These are phyloP conservation scores for Nomada ferruginata DNA, from an alignment of 2,888 invertebrate species.

Conservation along the genomic window DNA sequence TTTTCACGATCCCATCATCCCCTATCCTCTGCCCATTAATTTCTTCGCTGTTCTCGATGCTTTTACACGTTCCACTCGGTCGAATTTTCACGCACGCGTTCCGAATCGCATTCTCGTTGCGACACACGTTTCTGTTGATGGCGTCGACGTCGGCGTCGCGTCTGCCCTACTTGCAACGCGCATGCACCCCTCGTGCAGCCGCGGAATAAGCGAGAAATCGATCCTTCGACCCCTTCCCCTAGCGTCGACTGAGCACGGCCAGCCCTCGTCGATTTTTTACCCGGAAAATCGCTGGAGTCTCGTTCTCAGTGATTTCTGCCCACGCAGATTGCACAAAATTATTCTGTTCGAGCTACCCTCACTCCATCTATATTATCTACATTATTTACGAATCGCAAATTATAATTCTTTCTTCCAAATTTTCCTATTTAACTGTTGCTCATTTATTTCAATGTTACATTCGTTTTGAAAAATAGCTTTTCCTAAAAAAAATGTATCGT, in stretches of 20 bases:
- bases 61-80: constrained; percentile 3
- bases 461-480: no score
- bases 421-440: no score
- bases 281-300: constrained; percentile 31
- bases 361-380: no score
- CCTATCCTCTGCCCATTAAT: neutral
- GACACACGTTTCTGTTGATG: constrained; percentile 49
- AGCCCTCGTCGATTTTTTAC: constrained; percentile 42
- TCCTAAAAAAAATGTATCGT: no score
- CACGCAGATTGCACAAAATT: no score
- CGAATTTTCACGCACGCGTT: no score
- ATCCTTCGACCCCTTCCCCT: constrained; percentile 46
- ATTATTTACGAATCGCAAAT: no score
- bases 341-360: no score
- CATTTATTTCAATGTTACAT: no score
- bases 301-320: constrained; percentile 6
- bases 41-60: neutral
- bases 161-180: constrained; percentile 69
- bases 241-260: constrained; percentile 19
- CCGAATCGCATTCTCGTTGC: constrained; percentile 38
- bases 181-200: constrained; percentile 61
- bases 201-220: constrained; percentile 63
- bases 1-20: neutral
- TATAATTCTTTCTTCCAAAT: no score
- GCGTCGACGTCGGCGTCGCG: constrained; percentile 62